These are phyloP conservation scores for Hedychridium roseum DNA, from an alignment of 2,888 invertebrate genomes.

Conservation along the genomic window DNA sequence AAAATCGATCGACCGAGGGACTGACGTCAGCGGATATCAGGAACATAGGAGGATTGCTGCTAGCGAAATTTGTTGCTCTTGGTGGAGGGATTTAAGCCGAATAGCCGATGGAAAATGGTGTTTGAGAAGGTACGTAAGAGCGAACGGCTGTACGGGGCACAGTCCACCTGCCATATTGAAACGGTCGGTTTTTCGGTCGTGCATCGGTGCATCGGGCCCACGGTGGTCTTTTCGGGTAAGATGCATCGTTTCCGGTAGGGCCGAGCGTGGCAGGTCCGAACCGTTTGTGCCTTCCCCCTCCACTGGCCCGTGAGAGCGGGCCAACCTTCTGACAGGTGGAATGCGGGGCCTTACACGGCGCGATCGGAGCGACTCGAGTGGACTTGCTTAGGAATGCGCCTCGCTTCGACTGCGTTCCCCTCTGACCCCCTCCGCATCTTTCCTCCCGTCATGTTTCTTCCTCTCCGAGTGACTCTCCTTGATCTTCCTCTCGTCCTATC, in stretches of 20 bases:
- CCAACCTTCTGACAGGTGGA: slow-evolving; percentile 54
- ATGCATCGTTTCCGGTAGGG: slow-evolving; percentile 14
- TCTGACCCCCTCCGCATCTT: neutral
- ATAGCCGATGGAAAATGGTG: slow-evolving; percentile 28
- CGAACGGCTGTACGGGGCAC: slow-evolving; percentile 1
- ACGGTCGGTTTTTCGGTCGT: slow-evolving; percentile 15
- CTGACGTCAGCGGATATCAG: too few relatives aligned
- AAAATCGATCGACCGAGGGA: too few relatives aligned
- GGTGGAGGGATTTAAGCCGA: slow-evolving; percentile 28
- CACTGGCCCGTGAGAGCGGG: slow-evolving; percentile 23
- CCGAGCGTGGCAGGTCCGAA: too few relatives aligned
- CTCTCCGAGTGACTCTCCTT: neutral
- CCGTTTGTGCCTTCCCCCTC: slow-evolving; percentile 16
- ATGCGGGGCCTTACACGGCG: slow-evolving; percentile 35
- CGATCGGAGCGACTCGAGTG: slow-evolving; percentile 45
- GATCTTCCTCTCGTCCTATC: neutral
- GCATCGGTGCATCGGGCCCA: neutral
- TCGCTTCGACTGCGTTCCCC: slow-evolving; percentile 13
- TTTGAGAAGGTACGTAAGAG: slow-evolving; percentile 22
- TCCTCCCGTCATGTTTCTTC: neutral
- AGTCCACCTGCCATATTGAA: slow-evolving; percentile 53
- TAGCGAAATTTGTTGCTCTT: too few relatives aligned
- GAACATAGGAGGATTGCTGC: too few relatives aligned
- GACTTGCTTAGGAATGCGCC: slow-evolving; percentile 47
- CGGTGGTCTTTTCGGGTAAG: slow-evolving; percentile 6